phyloP scores from a whole-genome alignment of 2,113 vertebrate genomes.

The Sardina pilchardus region DNA sequence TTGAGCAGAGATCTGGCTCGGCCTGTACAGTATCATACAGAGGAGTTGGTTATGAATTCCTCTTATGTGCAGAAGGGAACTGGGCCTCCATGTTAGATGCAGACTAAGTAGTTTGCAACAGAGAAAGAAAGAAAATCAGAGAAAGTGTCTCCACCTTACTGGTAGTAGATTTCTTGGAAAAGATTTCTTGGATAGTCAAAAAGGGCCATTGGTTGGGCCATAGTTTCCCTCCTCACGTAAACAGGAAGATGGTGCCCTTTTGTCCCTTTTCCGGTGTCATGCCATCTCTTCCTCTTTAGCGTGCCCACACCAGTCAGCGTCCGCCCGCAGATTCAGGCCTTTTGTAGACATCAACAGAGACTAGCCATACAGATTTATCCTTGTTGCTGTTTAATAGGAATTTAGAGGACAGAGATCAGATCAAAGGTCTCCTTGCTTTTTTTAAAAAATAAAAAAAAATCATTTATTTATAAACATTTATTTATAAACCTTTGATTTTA shows the following conservation, averaged over 20 bases:
- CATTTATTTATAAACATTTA: no score
- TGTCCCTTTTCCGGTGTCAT: background rate
- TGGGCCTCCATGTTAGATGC: background rate
- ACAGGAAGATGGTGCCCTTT: background rate
- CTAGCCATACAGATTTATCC: background rate
- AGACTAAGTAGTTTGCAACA: background rate
- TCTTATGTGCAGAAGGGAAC: background rate
- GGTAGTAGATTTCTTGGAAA: background rate
- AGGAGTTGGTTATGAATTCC: background rate
- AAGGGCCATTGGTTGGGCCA: background rate
- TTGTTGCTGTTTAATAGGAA: background rate
- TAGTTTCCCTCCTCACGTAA: background rate
- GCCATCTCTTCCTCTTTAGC: background rate
- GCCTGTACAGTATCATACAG: background rate
- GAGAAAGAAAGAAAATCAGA: background rate
- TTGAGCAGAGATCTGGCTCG: background rate
- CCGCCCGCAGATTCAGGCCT: background rate
- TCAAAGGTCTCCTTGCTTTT: background rate
- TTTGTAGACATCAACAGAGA: background rate
- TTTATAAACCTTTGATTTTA: background rate
- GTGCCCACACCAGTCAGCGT: background rate
- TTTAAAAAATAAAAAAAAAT: no score
- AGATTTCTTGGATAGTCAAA: background rate
- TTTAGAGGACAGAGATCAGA: background rate
- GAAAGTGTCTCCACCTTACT: background rate